Evolutionary conservation across 2,888 invertebrate species (phyloP), one percentile per base, ranked within the genome.

Genomic region (Notodonta dromedarius): DNA sequence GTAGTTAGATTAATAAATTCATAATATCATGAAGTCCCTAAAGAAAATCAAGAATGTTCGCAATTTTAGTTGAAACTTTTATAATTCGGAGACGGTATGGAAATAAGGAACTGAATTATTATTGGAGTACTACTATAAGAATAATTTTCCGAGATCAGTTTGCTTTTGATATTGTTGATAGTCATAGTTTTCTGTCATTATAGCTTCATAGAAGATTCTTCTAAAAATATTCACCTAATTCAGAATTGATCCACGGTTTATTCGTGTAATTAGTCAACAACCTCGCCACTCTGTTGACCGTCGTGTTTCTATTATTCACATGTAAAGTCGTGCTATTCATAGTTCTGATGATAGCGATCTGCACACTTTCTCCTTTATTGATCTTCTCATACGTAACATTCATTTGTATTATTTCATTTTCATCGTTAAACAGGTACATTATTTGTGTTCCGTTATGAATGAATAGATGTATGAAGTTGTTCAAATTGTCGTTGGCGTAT

Each of bases 381-480:
- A 97, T 94, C 68, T 95, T 96, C 66, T 95, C 94, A 82, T 97
- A 96, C 52, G 96, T 95, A 1, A 98, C 96, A 55, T 96, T 96
- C 77, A 97, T 95, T 85, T 97, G 96, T 71, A 96, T 94, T 72
- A 97, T 97, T 89, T 96, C 96, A 77, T 97, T 95, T 70, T 95
- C 96, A 69, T 96, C 95, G 84, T 98, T 98, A 86, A 97, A 98
- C 4, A 97, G 91, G 80, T 97, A 98, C 53, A 97, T 96, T 35
- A 98, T 96, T 89, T 96, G 95, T 9, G 96, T 96, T 13, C 96
- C 96, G 66, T 96, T 96, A 69, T 96, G 95, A 66, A 98, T 96
- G 86, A 97, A 97, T 40, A 98, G 89, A 86, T 98, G 98, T 58
- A 98, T 96, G 85, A 98, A 98, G 87, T 99, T 99, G 84, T 98